These are phyloP conservation scores for Hydraecia micacea DNA, from an alignment of 2,888 invertebrate genomes.

Conservation along the genomic window DNA sequence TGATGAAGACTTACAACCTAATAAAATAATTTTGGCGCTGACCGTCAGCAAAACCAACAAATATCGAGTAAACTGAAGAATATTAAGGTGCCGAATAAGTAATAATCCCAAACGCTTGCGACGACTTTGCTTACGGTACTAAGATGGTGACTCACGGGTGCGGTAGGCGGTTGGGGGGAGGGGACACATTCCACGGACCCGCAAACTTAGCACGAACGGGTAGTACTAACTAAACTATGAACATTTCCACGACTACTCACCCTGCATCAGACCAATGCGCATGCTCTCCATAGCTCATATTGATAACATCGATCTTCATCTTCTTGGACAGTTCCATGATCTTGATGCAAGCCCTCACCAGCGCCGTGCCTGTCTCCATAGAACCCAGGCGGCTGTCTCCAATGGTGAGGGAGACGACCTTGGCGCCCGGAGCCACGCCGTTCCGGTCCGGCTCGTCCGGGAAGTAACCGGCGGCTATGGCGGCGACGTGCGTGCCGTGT, in stretches of 20 bases:
- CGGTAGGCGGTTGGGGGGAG: too few relatives aligned
- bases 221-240: not conserved
- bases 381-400: constrained; percentile 97
- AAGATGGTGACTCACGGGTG: too few relatives aligned
- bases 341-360: constrained; percentile 97
- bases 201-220: too few relatives aligned
- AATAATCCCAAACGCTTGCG: too few relatives aligned
- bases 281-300: constrained; percentile 99
- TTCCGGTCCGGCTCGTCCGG: constrained; percentile 96
- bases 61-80: too few relatives aligned
- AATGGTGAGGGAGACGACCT: constrained; percentile 97
- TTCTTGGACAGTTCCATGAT: constrained; percentile 93
- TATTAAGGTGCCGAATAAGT: too few relatives aligned
- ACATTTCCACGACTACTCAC: constrained; percentile 86
- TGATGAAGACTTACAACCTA: not conserved
- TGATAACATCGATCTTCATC: constrained; percentile 95
- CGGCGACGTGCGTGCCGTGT: constrained; percentile 99
- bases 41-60: too few relatives aligned
- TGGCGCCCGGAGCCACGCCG: constrained; percentile 99
- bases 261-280: constrained; percentile 97
- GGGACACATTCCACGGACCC: too few relatives aligned
- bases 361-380: constrained; percentile 99
- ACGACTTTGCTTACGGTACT: too few relatives aligned
- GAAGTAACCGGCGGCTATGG: constrained; percentile 98
- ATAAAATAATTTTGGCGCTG: too few relatives aligned